A percentile compares a stretch with the other conserved stretches of the same genome.
Evolutionary conservation across 2,888 invertebrate genomes (phyloP).

Genomic region (Escarpia spicata): DNA sequence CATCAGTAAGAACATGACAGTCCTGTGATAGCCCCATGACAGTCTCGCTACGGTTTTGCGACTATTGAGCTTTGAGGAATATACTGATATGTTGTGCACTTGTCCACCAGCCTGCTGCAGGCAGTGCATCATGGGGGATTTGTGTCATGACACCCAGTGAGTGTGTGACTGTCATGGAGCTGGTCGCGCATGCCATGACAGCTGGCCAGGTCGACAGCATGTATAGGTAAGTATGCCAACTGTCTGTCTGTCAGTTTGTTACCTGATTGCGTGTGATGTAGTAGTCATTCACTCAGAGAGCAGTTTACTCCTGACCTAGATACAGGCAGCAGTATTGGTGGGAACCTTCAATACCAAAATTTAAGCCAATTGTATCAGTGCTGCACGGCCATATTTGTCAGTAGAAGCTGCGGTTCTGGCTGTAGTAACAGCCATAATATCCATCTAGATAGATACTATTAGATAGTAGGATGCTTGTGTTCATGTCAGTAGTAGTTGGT

Average conservation of each 20-base stretch:
- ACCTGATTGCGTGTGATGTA: not conserved
- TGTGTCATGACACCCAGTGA: not conserved
- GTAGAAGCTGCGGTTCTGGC: not conserved
- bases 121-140: not conserved
- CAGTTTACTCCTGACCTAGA: not conserved
- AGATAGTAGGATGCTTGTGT: not conserved
- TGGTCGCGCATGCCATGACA: not conserved
- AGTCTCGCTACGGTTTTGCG: not conserved
- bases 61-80: not conserved
- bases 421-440: not conserved
- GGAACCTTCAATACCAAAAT: not conserved
- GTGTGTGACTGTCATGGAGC: not conserved
- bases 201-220: not conserved
- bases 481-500: not conserved
- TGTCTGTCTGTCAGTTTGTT: not conserved
- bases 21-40: not conserved
- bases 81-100: not conserved
- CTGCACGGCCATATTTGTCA: not conserved
- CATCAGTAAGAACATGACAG: not conserved
- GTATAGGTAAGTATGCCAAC: not conserved
- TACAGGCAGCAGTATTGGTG: not conserved
- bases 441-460: not conserved
- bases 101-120: not conserved
- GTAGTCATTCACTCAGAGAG: not conserved
- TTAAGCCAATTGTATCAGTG: not conserved